phyloP scores from a whole-genome alignment of 2,888 invertebrate genomes.

The Limnephilus marmoratus region DNA sequence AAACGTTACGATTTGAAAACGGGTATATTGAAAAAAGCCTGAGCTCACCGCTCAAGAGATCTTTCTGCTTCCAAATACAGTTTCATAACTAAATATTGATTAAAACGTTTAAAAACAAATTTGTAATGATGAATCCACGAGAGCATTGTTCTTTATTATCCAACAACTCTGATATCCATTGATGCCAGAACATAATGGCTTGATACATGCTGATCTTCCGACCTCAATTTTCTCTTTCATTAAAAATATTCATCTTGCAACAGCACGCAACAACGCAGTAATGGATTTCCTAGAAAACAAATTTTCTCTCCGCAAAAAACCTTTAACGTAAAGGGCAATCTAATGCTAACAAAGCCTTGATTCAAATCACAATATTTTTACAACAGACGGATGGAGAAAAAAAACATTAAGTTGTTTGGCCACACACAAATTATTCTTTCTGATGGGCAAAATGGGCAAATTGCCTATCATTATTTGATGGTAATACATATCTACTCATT shows the following conservation, averaged over 20 bases:
- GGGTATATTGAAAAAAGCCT: not conserved
- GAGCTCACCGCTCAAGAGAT: not conserved
- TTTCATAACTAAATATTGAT: not conserved
- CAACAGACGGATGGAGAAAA: not conserved
- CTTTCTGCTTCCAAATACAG: not conserved
- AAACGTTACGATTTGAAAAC: not conserved
- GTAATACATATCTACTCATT: not conserved
- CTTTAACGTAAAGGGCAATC: constrained; percentile 26
- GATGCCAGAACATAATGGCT: constrained; percentile 18
- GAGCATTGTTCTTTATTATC: not conserved
- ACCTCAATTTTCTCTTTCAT: constrained; percentile 64
- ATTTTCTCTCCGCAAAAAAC: constrained; percentile 32
- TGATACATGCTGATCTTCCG: constrained; percentile 58
- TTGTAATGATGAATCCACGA: not conserved
- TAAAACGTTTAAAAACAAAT: not conserved
- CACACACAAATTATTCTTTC: not conserved
- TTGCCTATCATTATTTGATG: not conserved
- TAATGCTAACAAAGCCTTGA: not conserved
- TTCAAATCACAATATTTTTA: constrained; percentile 20
- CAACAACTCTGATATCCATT: constrained; percentile 8
- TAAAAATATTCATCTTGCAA: constrained; percentile 50
- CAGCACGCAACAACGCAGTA: constrained; percentile 17
- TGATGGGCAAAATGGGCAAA: not conserved
- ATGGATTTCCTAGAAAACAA: constrained; percentile 43
- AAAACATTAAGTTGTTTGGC: not conserved